Evolutionary conservation across 37 sponge, comb jelly and placozoan genomes (phyloP).

Genomic region (Halisarca cf. caerulea): DNA sequence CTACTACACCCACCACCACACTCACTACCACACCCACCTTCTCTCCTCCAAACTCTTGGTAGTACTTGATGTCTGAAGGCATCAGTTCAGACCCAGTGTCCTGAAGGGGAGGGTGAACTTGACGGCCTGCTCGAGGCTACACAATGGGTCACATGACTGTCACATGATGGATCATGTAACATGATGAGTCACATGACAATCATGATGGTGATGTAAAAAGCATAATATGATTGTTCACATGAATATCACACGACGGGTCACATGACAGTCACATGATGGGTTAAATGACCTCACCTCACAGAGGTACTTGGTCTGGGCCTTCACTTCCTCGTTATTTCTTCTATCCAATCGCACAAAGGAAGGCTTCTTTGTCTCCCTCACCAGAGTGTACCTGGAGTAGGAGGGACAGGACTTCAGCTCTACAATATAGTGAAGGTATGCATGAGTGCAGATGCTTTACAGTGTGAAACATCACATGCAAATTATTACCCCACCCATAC

Average conservation of each 20-base stretch:
- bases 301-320: slow-evolving; percentile 81
- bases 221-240: too few relatives aligned
- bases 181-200: too few relatives aligned
- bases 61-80: slow-evolving; percentile 89
- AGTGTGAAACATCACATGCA: too few relatives aligned
- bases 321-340: slow-evolving; percentile 84
- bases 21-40: slow-evolving; percentile 38
- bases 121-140: not conserved
- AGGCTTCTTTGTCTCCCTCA: slow-evolving; percentile 83
- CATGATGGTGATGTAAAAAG: too few relatives aligned
- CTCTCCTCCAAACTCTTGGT: slow-evolving; percentile 88
- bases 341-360: slow-evolving; percentile 78
- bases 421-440: too few relatives aligned
- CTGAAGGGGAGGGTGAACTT: slow-evolving; percentile 37
- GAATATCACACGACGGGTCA: too few relatives aligned
- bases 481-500: too few relatives aligned
- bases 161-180: too few relatives aligned
- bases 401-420: too few relatives aligned
- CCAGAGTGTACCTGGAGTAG: slow-evolving; percentile 81
- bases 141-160: too few relatives aligned
- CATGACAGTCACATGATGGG: too few relatives aligned
- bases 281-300: slow-evolving; percentile 78
- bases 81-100: slow-evolving; percentile 90
- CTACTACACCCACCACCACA: not conserved
- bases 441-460: too few relatives aligned